Evolutionary conservation across 1,140 invertebrate genomes (phyloP).

Genomic region (Batillaria attramentaria): DNA sequence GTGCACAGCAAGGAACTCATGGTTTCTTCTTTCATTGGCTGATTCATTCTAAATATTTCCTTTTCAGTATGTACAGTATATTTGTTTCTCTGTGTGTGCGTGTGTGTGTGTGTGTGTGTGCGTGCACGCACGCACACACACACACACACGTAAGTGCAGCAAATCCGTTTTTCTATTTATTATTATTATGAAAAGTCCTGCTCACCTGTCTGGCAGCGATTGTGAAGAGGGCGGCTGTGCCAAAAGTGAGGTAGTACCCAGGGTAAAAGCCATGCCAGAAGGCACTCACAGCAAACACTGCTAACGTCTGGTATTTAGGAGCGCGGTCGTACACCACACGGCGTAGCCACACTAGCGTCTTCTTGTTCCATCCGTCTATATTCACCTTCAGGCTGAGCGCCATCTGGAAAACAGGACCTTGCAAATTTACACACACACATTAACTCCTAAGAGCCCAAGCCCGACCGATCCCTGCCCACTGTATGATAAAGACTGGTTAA

Average conservation of each 20-base stretch:
- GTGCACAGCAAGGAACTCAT: too few species aligned
- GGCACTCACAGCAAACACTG: conserved; percentile 91
- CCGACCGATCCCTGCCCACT: too few species aligned
- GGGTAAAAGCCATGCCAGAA: conserved; percentile 98
- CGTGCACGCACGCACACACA: conserved; percentile 86
- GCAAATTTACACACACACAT: too few species aligned
- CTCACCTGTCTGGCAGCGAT: conserved; percentile 79
- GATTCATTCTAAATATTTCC: too few species aligned
- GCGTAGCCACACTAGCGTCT: conserved; percentile 63
- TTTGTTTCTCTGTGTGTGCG: too few species aligned
- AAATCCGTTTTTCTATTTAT: conserved; percentile 78
- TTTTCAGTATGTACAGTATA: neutral
- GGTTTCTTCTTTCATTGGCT: too few species aligned
- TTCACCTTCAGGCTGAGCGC: conserved; percentile 65
- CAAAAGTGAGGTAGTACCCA: conserved; percentile 97
- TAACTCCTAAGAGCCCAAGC: too few species aligned
- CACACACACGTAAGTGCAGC: conserved; percentile 92
- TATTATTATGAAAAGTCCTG: conserved; percentile 78
- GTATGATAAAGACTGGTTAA: too few species aligned
- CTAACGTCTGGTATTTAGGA: conserved; percentile 66
- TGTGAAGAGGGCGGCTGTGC: conserved; percentile 89
- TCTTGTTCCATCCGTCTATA: conserved; percentile 68
- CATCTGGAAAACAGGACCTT: too few species aligned
- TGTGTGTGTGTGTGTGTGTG: conserved; percentile 79
- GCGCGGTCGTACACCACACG: conserved; percentile 66